These are phyloP conservation scores for Tetragonula clypearis DNA, from an alignment of 1,140 invertebrate species.

Conservation along the genomic window DNA sequence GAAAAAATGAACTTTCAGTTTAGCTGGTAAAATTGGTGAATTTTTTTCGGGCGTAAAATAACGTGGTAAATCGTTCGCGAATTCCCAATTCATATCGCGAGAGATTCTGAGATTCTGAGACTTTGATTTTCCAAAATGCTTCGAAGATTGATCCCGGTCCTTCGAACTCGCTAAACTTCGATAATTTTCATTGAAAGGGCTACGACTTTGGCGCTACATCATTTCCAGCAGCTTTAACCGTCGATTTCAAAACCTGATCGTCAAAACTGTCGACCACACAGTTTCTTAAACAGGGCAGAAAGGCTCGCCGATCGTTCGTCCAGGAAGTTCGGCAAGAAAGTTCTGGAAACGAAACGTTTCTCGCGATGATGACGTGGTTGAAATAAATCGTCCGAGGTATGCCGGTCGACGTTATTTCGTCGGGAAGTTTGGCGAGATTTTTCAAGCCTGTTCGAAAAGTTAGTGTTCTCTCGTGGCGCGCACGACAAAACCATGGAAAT, in stretches of 20 bases:
- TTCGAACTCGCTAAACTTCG: no score
- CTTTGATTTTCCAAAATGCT: background rate
- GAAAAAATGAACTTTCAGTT: no score
- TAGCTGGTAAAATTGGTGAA: no score
- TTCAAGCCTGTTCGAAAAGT: background rate
- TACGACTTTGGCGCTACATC: background rate
- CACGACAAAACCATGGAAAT: background rate
- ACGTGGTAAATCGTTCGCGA: no score
- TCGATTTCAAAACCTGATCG: background rate
- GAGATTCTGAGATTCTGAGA: no score
- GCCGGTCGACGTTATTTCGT: background rate
- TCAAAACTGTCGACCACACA: background rate
- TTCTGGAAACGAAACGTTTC: background rate
- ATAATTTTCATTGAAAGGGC: background rate
- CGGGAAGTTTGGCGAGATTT: background rate
- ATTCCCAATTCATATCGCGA: no score
- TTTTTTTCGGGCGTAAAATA: no score
- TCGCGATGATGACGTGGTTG: constrained; percentile 3
- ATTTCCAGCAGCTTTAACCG: background rate
- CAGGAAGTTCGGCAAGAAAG: background rate
- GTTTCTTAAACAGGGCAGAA: background rate
- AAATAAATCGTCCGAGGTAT: constrained; percentile 10
- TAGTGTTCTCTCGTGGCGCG: no score
- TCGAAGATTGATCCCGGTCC: no score
- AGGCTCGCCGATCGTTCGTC: background rate